A percentile compares a stretch with the other conserved stretches of the same genome.
These are phyloP conservation scores for Poeciliopsis turrubarensis DNA, from an alignment of 2,113 vertebrate genomes.

Conservation along the genomic window DNA sequence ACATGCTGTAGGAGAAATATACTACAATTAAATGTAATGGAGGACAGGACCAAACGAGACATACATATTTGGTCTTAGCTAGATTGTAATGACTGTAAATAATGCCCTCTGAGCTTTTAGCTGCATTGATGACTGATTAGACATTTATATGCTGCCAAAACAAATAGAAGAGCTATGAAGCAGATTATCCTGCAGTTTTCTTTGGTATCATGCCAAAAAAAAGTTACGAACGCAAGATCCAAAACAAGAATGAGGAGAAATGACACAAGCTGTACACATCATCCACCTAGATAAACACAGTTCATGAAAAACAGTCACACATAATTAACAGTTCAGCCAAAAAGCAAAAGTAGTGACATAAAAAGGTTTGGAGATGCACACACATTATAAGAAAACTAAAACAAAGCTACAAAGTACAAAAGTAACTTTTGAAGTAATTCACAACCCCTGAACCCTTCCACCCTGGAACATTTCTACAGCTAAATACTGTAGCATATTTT, in stretches of 20 bases:
- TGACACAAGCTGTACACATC: no score
- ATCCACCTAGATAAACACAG: neutral
- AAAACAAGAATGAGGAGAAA: neutral
- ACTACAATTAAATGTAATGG: slow-evolving; percentile 51
- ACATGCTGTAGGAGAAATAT: slow-evolving; percentile 44
- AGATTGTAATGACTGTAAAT: slow-evolving; percentile 45
- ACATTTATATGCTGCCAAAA: slow-evolving; percentile 15
- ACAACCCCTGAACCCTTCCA: no score
- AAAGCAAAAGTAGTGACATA: no score
- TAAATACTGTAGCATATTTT: no score
- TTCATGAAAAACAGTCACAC: no score
- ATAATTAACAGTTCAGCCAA: no score
- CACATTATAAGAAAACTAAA: neutral
- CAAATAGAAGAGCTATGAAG: neutral
- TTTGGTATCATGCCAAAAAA: neutral
- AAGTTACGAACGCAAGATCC: neutral
- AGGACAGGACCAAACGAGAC: slow-evolving; percentile 19
- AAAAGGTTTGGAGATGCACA: neutral
- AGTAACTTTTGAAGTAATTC: no score
- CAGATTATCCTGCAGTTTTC: neutral
- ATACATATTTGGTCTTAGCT: slow-evolving; percentile 15
- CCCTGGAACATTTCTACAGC: neutral
- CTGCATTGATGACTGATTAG: slow-evolving; percentile 15
- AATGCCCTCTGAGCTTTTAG: slow-evolving; percentile 10
- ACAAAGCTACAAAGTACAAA: neutral